A percentile compares a stretch with the other conserved stretches of the same genome.
These are phyloP conservation scores for Crioceris asparagi DNA, from an alignment of 2,888 invertebrate species.

Conservation along the genomic window DNA sequence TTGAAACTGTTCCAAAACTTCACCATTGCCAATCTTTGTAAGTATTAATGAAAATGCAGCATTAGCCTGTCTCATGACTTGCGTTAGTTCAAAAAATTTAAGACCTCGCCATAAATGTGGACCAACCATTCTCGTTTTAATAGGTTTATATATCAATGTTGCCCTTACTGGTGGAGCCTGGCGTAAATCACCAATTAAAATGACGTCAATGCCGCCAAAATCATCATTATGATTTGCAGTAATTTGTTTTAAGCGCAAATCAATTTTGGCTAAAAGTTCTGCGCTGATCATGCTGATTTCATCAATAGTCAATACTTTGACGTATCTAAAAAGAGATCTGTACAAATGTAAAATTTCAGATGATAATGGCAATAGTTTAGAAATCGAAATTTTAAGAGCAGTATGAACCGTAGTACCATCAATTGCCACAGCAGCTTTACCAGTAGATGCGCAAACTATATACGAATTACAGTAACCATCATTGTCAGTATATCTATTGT, in stretches of 20 bases:
- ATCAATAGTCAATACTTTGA: constrained; percentile 19
- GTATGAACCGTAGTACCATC: too few relatives aligned
- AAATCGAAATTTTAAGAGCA: constrained; percentile 6
- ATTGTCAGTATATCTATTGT: constrained; percentile 29
- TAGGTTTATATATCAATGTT: too few relatives aligned
- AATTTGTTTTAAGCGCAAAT: constrained; percentile 8
- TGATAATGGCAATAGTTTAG: not conserved
- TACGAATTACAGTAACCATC: constrained; percentile 30
- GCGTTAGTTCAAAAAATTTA: constrained; percentile 24
- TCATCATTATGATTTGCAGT: constrained; percentile 12
- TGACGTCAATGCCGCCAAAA: constrained; percentile 30
- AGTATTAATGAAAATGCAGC: constrained; percentile 23
- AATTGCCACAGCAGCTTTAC: too few relatives aligned
- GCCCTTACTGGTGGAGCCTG: constrained; percentile 30
- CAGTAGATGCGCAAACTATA: constrained; percentile 29
- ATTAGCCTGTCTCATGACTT: constrained; percentile 30
- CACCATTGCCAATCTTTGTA: constrained; percentile 11
- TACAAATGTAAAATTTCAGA: constrained; percentile 11
- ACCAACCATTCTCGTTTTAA: constrained; percentile 20
- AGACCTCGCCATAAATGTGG: constrained; percentile 25
- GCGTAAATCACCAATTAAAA: constrained; percentile 31
- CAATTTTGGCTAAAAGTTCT: constrained; percentile 9
- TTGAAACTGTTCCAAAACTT: too few relatives aligned
- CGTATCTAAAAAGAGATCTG: constrained; percentile 27
- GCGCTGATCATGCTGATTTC: too few relatives aligned